Evolutionary conservation across 2,888 invertebrate genomes (phyloP).

Genomic region (Ceriagrion tenellum): DNA sequence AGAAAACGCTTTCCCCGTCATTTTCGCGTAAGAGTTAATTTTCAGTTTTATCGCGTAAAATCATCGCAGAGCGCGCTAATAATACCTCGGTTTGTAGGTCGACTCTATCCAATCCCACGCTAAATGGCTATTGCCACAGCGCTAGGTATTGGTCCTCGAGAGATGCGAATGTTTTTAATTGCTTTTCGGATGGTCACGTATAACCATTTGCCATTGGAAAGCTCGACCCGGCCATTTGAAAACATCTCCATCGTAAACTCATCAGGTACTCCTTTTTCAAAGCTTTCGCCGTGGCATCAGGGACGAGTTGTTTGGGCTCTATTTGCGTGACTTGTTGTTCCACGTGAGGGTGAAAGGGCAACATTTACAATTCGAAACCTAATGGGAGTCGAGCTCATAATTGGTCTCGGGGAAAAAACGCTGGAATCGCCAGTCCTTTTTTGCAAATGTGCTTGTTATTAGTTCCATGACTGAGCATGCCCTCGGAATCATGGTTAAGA

Average conservation of each 20-base stretch:
- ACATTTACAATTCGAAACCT: neutral
- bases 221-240: neutral
- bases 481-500: neutral
- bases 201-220: neutral
- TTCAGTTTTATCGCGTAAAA: neutral
- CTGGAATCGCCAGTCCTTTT: neutral
- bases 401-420: neutral
- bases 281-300: constrained; percentile 1
- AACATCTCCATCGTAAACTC: constrained; percentile 29
- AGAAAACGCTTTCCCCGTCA: too few relatives aligned
- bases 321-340: neutral
- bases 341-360: constrained; percentile 3
- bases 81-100: constrained; percentile 3
- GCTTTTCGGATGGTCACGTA: constrained; percentile 32
- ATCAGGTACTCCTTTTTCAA: neutral
- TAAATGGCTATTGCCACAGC: constrained; percentile 1
- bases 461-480: neutral
- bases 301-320: neutral
- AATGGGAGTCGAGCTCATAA: neutral
- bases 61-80: neutral
- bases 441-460: neutral
- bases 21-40: neutral
- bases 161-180: constrained; percentile 23
- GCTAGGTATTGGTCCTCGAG: neutral
- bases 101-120: neutral